A percentile compares a stretch with the other conserved stretches of the same genome.
phyloP scores from a whole-genome alignment of 2,797 vertebrate species.

The Menidia menidia region DNA sequence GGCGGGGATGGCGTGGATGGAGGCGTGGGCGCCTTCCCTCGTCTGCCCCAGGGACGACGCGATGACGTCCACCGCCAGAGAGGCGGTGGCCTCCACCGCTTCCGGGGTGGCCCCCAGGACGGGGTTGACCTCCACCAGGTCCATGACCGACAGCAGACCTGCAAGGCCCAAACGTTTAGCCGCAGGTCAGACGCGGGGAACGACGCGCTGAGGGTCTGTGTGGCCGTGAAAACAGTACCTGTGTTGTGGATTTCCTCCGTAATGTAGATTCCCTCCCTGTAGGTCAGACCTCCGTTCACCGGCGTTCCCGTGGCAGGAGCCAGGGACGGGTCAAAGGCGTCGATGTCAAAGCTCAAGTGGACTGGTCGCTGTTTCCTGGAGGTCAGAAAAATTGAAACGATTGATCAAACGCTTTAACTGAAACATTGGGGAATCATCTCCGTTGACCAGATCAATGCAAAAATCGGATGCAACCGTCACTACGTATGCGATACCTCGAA shows the following conservation, averaged over 20 bases:
- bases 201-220: too few relatives aligned
- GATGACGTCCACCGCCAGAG: constrained; percentile 91
- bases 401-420: not conserved
- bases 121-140: constrained; percentile 97
- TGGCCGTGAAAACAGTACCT: constrained; percentile 76
- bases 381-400: constrained; percentile 3
- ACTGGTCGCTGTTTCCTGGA: constrained; percentile 91
- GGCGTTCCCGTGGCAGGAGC: constrained; percentile 97
- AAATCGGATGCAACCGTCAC: not conserved
- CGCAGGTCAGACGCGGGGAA: too few relatives aligned
- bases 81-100: constrained; percentile 89
- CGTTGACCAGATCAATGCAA: not conserved
- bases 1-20: constrained; percentile 84
- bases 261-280: constrained; percentile 97
- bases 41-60: constrained; percentile 93
- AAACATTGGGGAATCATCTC: not conserved
- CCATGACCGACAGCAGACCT: constrained; percentile 95
- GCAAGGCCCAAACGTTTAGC: not conserved
- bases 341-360: constrained; percentile 97
- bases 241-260: constrained; percentile 96
- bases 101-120: constrained; percentile 85
- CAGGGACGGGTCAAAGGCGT: constrained; percentile 94
- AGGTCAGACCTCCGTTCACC: constrained; percentile 96
- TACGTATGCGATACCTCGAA: constrained; percentile 82
- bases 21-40: constrained; percentile 87